Base-by-base conservation (phyloP, 53 echinoderm and acorn worm genomes). In the Patiria pectinifera region DNA sequence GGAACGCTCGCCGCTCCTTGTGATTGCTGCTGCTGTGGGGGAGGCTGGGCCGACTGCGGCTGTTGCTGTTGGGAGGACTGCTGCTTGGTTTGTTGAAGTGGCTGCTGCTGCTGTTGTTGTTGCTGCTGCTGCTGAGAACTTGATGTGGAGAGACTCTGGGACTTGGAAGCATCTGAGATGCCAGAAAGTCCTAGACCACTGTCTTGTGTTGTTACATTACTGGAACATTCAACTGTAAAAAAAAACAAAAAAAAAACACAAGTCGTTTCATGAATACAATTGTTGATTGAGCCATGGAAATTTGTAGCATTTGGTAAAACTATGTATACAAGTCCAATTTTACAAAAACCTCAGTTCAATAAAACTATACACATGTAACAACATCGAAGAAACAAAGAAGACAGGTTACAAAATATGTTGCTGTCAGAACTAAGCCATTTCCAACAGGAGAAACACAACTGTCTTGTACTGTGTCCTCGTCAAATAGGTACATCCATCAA, bases 171-270 rank as follows among this genome's bases (percentile, higher is more conserved):
- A 45, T 87, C 82, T 35, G 95, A 95, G n/a, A 86, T 47, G 12
- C 81, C 91, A 7, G 97, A 94, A 75, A 88, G 59, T n/a, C 93
- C 96, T 66, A 97, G 3, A 48, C 97, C 97, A 85, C 97, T 97
- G 60, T 97, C 97, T 63, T 84, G 59, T n/a, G 95, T 97, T 14
- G 87, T 89, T 16, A 74, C 53, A 24, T 87, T 92, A 58, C 72
- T 82, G 21, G 76, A 87, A 43, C 87, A 13, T 82, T 86, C 97
- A 93, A 82, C 82, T 91, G 53, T 47, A 69, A 69, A 46, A 69
- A 2, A 78, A 19, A 45, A 86, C 26, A 87, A 13, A 18, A 92
- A 25, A 49, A 35, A 35, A 0, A 35, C 35, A 35, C 35, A 35
- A 35, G 35, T 35, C 35, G 35, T 35, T 35, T 35, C 35, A 35